Evolutionary conservation across 2,888 invertebrate species (phyloP), one percentile per base, ranked within the genome.

Genomic region (Polydrusus tereticollis): DNA sequence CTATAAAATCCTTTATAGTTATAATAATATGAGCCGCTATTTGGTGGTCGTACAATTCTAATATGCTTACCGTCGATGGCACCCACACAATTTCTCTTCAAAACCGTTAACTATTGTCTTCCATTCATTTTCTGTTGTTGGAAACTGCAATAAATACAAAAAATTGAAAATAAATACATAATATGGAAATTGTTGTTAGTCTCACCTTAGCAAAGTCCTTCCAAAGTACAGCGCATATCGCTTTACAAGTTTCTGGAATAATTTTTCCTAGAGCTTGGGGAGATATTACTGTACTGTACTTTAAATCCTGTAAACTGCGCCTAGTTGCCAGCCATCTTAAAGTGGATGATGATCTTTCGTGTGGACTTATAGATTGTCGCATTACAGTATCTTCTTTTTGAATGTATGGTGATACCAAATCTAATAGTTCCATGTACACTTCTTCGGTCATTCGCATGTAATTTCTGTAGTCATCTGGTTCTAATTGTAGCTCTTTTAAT

Each of bases 221-320:
- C 38, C 38, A 38, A 50, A 50, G 50, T 12, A 50, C 50, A 18
- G 21, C 10, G 23, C 23, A 50, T 20, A 50, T 50, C 21, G 58
- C 58, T 26, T 38, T 12, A 58, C 58, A 58, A 58, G 58, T 58
- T 29, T 58, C 58, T 33, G 58, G 58, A 33, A 33, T 58, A 26
- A 58, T 16, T 58, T 29, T 58, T 14, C 5, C 23, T 18, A 58
- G 29, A 26, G 26, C 23, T 26, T 58, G 58, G 16, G 55, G 58
- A 18, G 58, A 58, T 23, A 58, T 58, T 3, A n/a, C 58, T 26
- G 36, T 18, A 58, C 58, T 58, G 20, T 18, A 58, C 29, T 58
- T 58, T 29, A 58, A 58, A 58, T 29, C 26, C 18, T 21, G n/a
- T 21, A 18, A 33, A 33, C 29, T 18, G 18, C 57, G 18, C 23